A percentile compares a stretch with the other conserved stretches of the same genome.
Conservation (phyloP, 2,888 invertebrate species). For the Lordiphosa andalusiaca region DNA sequence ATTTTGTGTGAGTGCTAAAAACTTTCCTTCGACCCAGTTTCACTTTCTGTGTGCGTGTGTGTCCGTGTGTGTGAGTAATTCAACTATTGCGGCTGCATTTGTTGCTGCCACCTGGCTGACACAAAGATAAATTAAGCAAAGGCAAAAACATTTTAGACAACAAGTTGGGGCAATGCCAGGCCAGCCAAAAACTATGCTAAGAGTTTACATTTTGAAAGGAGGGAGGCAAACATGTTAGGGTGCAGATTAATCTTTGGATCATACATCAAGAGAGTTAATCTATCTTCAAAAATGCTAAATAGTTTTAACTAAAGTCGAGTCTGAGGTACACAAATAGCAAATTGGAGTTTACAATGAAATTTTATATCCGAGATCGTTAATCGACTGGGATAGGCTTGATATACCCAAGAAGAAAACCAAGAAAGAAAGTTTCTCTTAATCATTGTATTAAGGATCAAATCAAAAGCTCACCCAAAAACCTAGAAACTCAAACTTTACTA, state of each 20-base stretch:
- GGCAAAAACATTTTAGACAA: slow-evolving; percentile 40
- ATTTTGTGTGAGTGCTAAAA: slow-evolving; percentile 40
- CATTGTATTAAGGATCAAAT: no score
- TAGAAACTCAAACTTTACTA: no score
- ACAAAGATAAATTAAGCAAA: slow-evolving; percentile 65
- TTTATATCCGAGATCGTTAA: no score
- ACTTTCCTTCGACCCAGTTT: slow-evolving; percentile 52
- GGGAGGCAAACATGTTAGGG: slow-evolving; percentile 24
- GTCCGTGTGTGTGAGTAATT: slow-evolving; percentile 7
- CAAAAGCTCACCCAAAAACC: no score
- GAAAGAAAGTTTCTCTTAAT: no score
- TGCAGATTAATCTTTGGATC: neutral
- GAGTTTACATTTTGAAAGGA: slow-evolving; percentile 8
- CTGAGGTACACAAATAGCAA: no score
- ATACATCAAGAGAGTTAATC: no score
- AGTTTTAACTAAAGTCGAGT: no score
- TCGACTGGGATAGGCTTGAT: no score
- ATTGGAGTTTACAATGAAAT: no score
- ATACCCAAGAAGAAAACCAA: no score
- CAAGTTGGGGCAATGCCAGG: slow-evolving; percentile 6
- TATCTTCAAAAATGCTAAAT: no score
- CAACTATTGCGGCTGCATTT: slow-evolving; percentile 50
- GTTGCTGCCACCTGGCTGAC: slow-evolving; percentile 64
- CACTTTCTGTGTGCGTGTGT: slow-evolving; percentile 16
- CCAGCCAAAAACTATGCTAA: neutral